Evolutionary conservation across 1,140 invertebrate genomes (phyloP).

Genomic region (Eurytemora carolleeae): DNA sequence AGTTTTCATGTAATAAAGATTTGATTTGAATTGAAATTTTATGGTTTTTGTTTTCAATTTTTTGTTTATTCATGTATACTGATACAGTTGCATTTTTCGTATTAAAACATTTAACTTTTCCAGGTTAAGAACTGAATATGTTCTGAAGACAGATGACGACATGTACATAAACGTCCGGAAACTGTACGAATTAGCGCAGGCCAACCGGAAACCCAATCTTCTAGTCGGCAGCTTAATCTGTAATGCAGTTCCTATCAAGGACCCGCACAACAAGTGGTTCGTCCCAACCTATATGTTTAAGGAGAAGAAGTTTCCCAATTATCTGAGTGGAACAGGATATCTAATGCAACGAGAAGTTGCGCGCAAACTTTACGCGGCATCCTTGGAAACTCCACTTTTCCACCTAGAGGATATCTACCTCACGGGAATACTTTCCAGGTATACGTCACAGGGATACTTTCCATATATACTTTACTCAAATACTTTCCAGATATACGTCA

Average conservation of each 20-base stretch:
- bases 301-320: conserved; percentile 51
- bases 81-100: no score
- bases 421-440: conserved; percentile 35
- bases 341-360: conserved; percentile 39
- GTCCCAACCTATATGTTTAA: conserved; percentile 55
- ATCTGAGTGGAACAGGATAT: conserved; percentile 67
- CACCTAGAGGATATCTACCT: conserved; percentile 57
- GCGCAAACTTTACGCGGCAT: conserved; percentile 40
- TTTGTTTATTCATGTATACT: no score
- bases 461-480: conserved; percentile 64
- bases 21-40: no score
- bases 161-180: conserved; percentile 54
- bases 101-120: no score
- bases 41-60: no score
- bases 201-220: conserved; percentile 22
- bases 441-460: no score
- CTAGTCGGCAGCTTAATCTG: conserved; percentile 51
- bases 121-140: conserved; percentile 8
- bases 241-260: conserved; percentile 43
- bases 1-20: no score
- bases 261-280: conserved; percentile 53
- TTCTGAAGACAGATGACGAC: conserved; percentile 66
- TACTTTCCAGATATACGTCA: conserved; percentile 17
- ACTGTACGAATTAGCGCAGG: conserved; percentile 22
- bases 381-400: conserved; percentile 35